Evolutionary conservation across 1,140 invertebrate genomes (phyloP), one percentile per base, ranked within the genome.

Genomic region (Charaxes varanes): DNA sequence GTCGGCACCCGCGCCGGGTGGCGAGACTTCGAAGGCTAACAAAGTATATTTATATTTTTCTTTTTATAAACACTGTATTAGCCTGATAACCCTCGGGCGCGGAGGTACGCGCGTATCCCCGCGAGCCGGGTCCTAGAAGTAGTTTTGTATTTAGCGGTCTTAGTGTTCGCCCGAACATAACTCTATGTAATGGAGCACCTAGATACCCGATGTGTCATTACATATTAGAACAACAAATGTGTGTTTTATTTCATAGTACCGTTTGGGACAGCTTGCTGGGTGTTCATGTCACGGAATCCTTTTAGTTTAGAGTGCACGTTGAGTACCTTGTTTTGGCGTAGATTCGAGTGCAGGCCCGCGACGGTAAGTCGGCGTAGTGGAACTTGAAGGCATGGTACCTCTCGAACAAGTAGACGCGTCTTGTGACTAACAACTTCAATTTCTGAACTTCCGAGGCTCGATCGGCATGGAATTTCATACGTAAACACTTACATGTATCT

Each of bases 141-240:
- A 76, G 69, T 58, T 53, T 59, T 69, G 62, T 74, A 61, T 62
- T 67, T 73, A 68, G 68, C 42, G 50, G 55, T 65, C 38, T 59
- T 63, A 67, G 57, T 52, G 45, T 64, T 66, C 62, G 72, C 65
- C 57, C 65, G 71, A 67, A 62, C 60, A 57, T 64, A 49, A 55
- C 49, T 67, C 61, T 76, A 68, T 71, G 63, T 64, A 57, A 62
- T 64, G 57, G 59, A 66, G 70, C 73, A 77, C 74, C 49, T 73
- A 69, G 60, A 53, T 76, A 69, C 58, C 58, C 63, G 37, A 70
- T 77, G 72, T 78, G 67, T 77, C 70, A 82, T 81, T 79, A 82
- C 74, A 82, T 69, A 73, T 73, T 79, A 82, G 74, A 76, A 76
- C 53, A 64, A 59, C 54, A 59, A 54, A 64, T 55, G 60, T 77